A percentile compares a stretch with the other conserved stretches of the same genome.
phyloP scores from a whole-genome alignment of 2,888 invertebrate genomes.

The Athrips mouffetella region DNA sequence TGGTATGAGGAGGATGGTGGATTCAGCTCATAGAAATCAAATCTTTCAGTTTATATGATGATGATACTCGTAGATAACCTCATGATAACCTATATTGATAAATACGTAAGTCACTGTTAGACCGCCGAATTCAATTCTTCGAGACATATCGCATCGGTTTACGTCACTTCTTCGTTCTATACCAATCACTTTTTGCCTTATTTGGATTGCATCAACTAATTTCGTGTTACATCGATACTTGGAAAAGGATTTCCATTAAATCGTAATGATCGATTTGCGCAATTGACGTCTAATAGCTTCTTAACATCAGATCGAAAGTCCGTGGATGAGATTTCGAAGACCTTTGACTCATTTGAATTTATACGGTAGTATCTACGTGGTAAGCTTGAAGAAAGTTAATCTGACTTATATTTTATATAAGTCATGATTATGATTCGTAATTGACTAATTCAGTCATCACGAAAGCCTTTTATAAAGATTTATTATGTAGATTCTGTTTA shows the following conservation, averaged over 20 bases:
- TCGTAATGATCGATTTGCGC: conserved; percentile 53
- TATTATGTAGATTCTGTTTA: too few species aligned
- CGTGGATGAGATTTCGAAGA: conserved; percentile 7
- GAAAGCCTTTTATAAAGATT: too few species aligned
- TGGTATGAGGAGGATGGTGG: too few species aligned
- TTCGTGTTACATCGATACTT: conserved; percentile 55
- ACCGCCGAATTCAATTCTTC: conserved; percentile 22
- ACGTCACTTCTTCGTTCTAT: conserved; percentile 45
- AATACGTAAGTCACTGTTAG: neutral
- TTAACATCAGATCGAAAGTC: conserved; percentile 5
- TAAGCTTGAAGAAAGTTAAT: too few species aligned
- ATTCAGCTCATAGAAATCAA: too few species aligned
- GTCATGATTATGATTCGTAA: too few species aligned
- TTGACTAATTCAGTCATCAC: too few species aligned
- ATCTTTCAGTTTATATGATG: too few species aligned
- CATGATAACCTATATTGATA: too few species aligned
- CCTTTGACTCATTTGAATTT: conserved; percentile 14
- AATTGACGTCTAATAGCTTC: conserved; percentile 39
- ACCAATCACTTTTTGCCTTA: conserved; percentile 49
- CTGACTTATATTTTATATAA: too few species aligned
- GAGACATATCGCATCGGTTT: conserved; percentile 42
- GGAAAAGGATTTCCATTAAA: conserved; percentile 54
- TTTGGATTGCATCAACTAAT: conserved; percentile 60
- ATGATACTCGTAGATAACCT: too few species aligned
- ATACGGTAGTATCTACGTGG: neutral